Conservation (phyloP, 2,113 vertebrate species). For the Lasiurus borealis region DNA sequence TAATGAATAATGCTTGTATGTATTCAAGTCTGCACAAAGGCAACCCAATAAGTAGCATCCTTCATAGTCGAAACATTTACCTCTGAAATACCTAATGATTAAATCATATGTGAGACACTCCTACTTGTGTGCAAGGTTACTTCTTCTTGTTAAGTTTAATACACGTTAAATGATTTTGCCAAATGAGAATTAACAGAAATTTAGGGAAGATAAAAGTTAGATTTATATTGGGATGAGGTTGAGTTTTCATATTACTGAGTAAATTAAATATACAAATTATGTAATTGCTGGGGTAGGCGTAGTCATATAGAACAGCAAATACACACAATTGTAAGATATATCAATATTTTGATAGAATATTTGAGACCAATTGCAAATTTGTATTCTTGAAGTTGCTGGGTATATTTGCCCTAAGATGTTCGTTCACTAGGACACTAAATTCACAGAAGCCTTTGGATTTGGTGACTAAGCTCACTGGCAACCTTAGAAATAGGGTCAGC, state of each 20-base stretch:
- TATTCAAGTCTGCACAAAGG: neutral
- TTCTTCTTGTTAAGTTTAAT: neutral
- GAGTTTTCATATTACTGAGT: neutral
- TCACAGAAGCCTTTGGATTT: neutral
- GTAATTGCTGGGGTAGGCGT: neutral
- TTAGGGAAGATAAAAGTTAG: neutral
- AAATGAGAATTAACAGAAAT: slow-evolving; percentile 19
- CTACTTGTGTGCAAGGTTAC: neutral
- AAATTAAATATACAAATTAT: neutral
- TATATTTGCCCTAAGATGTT: neutral
- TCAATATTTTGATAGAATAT: slow-evolving; percentile 2
- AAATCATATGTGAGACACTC: neutral
- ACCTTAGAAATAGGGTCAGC: neutral
- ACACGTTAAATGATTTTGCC: neutral
- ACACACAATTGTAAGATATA: neutral
- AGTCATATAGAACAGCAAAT: neutral
- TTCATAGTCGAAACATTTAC: neutral
- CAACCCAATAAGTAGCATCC: neutral
- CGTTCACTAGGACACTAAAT: neutral
- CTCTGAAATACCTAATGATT: neutral
- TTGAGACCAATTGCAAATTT: neutral
- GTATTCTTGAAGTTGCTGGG: neutral
- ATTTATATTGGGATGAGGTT: neutral
- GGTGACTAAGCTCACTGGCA: neutral
- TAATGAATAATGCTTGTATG: neutral